Evolutionary conservation across 2,797 vertebrate genomes (phyloP).

Genomic region (Todus mexicanus): DNA sequence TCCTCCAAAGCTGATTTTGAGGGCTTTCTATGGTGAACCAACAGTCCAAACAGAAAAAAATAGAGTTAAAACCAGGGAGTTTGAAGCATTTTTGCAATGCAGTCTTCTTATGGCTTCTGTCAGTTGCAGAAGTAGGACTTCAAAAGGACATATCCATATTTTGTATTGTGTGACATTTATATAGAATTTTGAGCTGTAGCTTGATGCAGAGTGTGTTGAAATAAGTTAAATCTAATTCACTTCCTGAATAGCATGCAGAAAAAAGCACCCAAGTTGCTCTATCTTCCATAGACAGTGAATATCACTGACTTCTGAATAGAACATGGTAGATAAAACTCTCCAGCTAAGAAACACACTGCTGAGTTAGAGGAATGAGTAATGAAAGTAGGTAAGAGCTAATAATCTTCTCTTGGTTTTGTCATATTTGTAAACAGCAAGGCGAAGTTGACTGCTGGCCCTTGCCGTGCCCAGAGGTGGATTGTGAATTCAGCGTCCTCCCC

Average conservation of each 20-base stretch:
- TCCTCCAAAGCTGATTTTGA: background rate
- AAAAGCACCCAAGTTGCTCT: background rate
- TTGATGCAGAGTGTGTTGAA: background rate
- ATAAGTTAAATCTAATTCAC: background rate
- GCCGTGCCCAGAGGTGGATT: constrained; percentile 90
- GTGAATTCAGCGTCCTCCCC: constrained; percentile 91
- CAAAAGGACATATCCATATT: background rate
- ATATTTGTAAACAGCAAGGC: constrained; percentile 81
- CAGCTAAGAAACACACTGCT: background rate
- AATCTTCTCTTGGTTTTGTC: background rate
- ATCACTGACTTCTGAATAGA: background rate
- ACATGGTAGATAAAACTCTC: background rate
- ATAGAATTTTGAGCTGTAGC: background rate
- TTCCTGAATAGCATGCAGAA: background rate
- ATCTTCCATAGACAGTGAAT: background rate
- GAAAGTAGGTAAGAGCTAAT: background rate
- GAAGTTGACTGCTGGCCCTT: constrained; percentile 98
- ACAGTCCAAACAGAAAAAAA: background rate
- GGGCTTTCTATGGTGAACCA: background rate
- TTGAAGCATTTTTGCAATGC: background rate
- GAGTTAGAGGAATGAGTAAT: background rate
- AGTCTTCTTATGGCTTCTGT: background rate
- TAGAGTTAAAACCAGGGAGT: background rate
- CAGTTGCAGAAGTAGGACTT: background rate
- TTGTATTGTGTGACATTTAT: background rate